Evolutionary conservation across 1,140 invertebrate species (phyloP).

Genomic region (Battus philenor): DNA sequence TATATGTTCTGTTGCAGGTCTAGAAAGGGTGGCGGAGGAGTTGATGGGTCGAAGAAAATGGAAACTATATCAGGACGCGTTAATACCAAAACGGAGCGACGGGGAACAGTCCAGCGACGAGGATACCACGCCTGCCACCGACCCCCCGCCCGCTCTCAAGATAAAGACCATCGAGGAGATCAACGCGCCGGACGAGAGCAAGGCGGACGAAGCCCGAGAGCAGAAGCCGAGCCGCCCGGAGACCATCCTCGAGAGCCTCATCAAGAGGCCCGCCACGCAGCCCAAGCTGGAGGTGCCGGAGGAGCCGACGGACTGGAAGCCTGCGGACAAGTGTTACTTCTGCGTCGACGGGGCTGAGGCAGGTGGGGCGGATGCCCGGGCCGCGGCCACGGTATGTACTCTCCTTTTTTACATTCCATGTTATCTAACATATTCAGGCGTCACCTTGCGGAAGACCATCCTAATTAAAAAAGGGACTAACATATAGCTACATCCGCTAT

Average conservation of each 20-base stretch:
- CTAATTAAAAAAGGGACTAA: too few relatives aligned
- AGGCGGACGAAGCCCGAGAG: constrained; percentile 34
- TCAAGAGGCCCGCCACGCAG: constrained; percentile 66
- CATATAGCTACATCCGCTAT: too few relatives aligned
- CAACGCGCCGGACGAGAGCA: constrained; percentile 54
- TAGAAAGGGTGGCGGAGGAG: constrained; percentile 97
- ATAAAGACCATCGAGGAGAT: constrained; percentile 74
- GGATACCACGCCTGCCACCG: constrained; percentile 55
- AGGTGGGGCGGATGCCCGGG: constrained; percentile 24
- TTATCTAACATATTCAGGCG: too few relatives aligned
- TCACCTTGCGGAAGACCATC: too few relatives aligned
- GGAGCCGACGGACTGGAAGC: constrained; percentile 87
- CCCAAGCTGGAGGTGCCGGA: constrained; percentile 66
- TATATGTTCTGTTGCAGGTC: constrained; percentile 78
- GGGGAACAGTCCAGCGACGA: constrained; percentile 59
- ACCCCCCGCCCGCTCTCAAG: constrained; percentile 62
- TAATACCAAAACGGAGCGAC: constrained; percentile 76
- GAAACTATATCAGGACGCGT: constrained; percentile 91
- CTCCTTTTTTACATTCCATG: too few relatives aligned
- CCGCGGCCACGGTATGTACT: constrained; percentile 48
- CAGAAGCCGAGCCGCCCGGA: constrained; percentile 41
- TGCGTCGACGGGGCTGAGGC: constrained; percentile 87
- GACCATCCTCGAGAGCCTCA: constrained; percentile 68
- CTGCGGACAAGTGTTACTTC: constrained; percentile 90
- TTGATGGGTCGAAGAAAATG: constrained; percentile 96